Percentiles rank a stretch among this genome's conserved stretches.
These are phyloP conservation scores for Puntigrus tetrazona DNA, from an alignment of 2,113 vertebrate genomes.

Conservation along the genomic window DNA sequence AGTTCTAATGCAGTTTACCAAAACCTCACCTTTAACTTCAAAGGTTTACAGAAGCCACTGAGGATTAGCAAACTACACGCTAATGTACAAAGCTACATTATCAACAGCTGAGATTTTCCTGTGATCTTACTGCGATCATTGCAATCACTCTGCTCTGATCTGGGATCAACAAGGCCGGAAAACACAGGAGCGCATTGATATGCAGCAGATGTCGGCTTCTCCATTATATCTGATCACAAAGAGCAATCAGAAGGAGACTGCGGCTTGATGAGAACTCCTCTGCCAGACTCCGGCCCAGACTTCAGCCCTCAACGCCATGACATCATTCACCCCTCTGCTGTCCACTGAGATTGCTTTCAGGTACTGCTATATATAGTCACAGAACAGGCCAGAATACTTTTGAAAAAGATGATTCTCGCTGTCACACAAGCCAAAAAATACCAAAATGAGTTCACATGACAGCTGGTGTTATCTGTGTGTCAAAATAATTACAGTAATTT, in stretches of 20 bases:
- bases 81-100: slow-evolving; percentile 15
- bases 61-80: slow-evolving; percentile 29
- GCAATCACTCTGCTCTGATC: slow-evolving; percentile 35
- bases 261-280: slow-evolving; percentile 41
- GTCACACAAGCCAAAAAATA: not conserved
- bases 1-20: not conserved
- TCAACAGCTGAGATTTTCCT: not conserved
- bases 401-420: not conserved
- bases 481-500: not conserved
- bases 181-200: slow-evolving; percentile 15
- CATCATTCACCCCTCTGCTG: slow-evolving; percentile 30
- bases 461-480: not conserved
- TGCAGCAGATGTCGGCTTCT: slow-evolving; percentile 34
- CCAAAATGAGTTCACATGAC: not conserved
- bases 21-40: slow-evolving; percentile 16
- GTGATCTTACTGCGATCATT: slow-evolving; percentile 4
- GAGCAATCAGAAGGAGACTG: slow-evolving; percentile 46
- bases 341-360: slow-evolving; percentile 25
- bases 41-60: not conserved
- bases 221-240: slow-evolving; percentile 49
- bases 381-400: slow-evolving; percentile 1
- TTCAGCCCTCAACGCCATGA: slow-evolving; percentile 35
- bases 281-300: slow-evolving; percentile 29
- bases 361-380: slow-evolving; percentile 6
- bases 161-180: not conserved